Evolutionary conservation across 2,797 vertebrate species (phyloP).

Genomic region (Monodelphis domestica): DNA sequence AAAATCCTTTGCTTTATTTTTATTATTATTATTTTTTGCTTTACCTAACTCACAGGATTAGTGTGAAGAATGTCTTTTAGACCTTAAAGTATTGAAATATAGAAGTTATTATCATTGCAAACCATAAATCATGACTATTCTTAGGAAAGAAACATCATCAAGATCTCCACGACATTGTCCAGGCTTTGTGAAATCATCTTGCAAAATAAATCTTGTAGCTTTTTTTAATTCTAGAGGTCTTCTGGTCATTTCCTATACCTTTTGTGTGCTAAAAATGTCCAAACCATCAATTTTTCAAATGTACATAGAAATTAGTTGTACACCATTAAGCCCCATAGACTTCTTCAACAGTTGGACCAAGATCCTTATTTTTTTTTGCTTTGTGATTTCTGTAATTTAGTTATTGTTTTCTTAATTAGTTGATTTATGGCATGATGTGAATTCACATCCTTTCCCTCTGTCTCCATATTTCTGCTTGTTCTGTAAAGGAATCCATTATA

Average conservation of each 20-base stretch:
- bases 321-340: background rate
- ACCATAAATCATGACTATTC: background rate
- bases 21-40: no score
- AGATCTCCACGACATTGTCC: background rate
- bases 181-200: background rate
- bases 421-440: background rate
- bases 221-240: background rate
- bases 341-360: background rate
- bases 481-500: background rate
- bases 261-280: background rate
- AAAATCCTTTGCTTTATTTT: background rate
- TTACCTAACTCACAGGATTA: no score
- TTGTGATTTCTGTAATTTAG: background rate
- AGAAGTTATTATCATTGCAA: background rate
- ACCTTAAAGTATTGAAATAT: background rate
- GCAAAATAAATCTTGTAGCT: background rate
- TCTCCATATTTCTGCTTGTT: background rate
- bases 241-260: background rate
- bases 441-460: no score
- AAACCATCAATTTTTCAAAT: background rate
- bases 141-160: background rate
- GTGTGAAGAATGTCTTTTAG: background rate
- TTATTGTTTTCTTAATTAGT: background rate
- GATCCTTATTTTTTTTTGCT: background rate
- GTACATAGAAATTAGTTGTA: background rate